phyloP scores from a whole-genome alignment of 2,797 vertebrate species.

The Lagodon rhomboides region DNA sequence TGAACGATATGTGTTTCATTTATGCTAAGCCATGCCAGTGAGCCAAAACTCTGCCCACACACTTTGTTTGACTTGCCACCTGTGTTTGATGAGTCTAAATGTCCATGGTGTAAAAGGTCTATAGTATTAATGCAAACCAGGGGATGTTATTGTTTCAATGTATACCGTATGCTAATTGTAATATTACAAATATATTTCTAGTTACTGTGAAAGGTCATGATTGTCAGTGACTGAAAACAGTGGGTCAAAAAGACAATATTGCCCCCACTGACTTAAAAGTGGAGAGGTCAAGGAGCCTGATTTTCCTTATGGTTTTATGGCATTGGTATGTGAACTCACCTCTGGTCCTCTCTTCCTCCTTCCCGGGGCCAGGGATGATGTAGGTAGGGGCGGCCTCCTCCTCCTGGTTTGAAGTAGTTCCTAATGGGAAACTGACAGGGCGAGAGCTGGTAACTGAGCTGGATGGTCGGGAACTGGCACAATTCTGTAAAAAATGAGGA shows the following conservation, averaged over 20 bases:
- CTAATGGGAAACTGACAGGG: constrained; percentile 77
- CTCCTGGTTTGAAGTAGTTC: constrained; percentile 63
- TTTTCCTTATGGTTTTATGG: background rate
- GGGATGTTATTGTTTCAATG: background rate
- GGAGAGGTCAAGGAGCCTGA: background rate
- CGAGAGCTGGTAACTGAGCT: constrained; percentile 82
- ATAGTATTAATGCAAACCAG: background rate
- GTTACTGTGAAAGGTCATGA: background rate
- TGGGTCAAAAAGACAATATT: background rate
- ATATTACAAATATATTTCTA: too few relatives aligned
- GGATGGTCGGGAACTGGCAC: constrained; percentile 81
- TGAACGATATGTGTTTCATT: background rate
- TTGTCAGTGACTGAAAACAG: constrained; percentile 6
- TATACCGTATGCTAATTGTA: background rate
- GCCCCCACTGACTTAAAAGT: background rate
- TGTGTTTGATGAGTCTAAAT: background rate
- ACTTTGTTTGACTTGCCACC: background rate
- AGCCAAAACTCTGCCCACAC: too few relatives aligned
- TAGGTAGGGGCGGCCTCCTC: constrained; percentile 62
- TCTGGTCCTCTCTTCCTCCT: constrained; percentile 45
- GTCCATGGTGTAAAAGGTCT: background rate
- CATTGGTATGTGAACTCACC: constrained; percentile 51
- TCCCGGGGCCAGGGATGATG: constrained; percentile 16
- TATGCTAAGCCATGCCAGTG: background rate
- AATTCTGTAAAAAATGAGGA: constrained; percentile 77